Base-by-base conservation (phyloP, 2,113 vertebrate species). In the Phrynocephalus versicolor region DNA sequence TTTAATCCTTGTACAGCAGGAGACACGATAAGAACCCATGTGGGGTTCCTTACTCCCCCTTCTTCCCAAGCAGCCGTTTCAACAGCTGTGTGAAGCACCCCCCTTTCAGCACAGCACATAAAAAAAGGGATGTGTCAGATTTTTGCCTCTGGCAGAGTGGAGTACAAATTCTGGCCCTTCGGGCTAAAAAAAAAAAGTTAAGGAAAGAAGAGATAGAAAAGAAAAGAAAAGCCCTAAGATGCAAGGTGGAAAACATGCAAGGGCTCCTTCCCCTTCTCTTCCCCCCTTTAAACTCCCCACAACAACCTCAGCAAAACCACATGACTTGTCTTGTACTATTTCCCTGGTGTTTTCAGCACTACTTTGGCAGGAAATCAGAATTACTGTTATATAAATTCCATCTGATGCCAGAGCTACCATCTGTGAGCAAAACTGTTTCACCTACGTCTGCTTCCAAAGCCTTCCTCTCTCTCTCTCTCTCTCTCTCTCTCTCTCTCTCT, bases 331-430 rank as follows among this genome's bases (percentile, higher is more conserved):
- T 96, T 95, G 95, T 95, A 95, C 96, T 95, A 96, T 96, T 95
- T 97, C 97, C 96, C 97, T 96, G 96, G 97, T 97, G 97, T 96
- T 95, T 93, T 96, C 94, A 92, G 95, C 93, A 96, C 95, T 96
- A 95, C 96, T 97, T 97, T 98, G 97, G 97, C 97, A 97, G 96
- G 94, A 95, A 96, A 95, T 97, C 97, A 98, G 97, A 97, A 97
- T 96, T 95, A 95, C 96, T 97, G 97, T 97, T 98, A 97, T 97
- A 97, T 97, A 98, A 97, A 98, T 97, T 97, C 97, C 97, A 97
- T 97, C 98, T 97, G 97, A 98, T 98, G 98, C 98, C 97, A 97
- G 95, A 90, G 95, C 95, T 96, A 96, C 97, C 98, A 98, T 98
- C 97, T 98, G 97, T 97, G 97, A 97, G 97, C 92, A 92, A 96